These are phyloP conservation scores for Tauraco hartlaubi DNA, from an alignment of 2,797 vertebrate genomes.

Conservation along the genomic window DNA sequence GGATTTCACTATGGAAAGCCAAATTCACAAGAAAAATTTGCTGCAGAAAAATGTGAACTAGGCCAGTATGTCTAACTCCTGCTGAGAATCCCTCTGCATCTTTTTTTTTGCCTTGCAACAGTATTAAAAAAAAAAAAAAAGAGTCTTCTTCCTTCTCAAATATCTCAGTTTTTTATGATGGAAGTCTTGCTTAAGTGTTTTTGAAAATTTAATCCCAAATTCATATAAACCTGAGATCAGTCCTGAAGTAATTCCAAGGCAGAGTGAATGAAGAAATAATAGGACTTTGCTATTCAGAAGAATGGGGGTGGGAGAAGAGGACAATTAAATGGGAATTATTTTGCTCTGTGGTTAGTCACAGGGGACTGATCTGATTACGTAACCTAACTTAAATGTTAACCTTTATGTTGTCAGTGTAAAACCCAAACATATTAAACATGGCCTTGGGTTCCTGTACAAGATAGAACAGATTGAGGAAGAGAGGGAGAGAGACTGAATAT, in stretches of 20 bases:
- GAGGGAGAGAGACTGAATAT: background rate
- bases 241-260: background rate
- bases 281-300: background rate
- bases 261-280: background rate
- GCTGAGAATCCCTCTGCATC: background rate
- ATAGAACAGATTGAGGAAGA: slow-evolving; percentile 34
- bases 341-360: background rate
- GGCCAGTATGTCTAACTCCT: background rate
- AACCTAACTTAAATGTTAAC: slow-evolving; percentile 26
- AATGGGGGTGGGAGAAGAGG: background rate
- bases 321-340: slow-evolving; percentile 50
- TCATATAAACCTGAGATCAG: background rate
- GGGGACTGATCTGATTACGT: background rate
- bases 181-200: background rate
- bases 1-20: background rate
- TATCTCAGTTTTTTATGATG: background rate
- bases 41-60: background rate
- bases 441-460: slow-evolving; percentile 63
- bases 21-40: background rate
- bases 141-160: background rate
- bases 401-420: slow-evolving; percentile 30
- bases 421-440: slow-evolving; percentile 66
- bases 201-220: slow-evolving; percentile 2
- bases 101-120: background rate
- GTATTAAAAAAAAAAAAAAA: too few species aligned